Evolutionary conservation across 1,140 invertebrate genomes (phyloP).

Genomic region (Adelges cooleyi): DNA sequence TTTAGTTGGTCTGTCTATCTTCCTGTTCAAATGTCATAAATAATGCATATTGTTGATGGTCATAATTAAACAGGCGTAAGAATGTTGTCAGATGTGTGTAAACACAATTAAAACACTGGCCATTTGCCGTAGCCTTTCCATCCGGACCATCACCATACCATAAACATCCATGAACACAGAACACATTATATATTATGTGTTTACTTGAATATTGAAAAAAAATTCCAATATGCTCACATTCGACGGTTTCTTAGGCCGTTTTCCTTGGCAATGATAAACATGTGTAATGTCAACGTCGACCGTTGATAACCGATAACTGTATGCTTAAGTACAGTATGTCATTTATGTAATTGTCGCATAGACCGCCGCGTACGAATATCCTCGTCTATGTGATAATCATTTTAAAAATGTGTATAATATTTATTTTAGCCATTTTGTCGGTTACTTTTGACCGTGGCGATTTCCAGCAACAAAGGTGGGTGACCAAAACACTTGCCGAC

Average conservation of each 20-base stretch:
- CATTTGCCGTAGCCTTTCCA: no score
- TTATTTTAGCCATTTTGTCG: background rate
- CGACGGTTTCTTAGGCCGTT: background rate
- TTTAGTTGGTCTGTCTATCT: no score
- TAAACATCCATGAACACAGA: no score
- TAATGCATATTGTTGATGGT: no score
- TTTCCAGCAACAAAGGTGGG: background rate
- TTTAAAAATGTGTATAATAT: background rate
- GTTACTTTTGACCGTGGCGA: background rate
- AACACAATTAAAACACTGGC: no score
- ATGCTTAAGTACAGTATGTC: background rate
- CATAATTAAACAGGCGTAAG: no score
- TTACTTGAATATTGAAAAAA: no score
- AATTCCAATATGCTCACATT: slow-evolving; percentile 4
- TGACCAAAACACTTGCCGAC: background rate
- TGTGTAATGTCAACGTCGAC: background rate
- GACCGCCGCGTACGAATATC: no score
- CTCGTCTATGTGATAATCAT: background rate
- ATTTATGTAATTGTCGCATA: background rate
- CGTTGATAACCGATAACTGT: background rate
- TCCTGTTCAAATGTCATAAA: no score
- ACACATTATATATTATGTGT: no score
- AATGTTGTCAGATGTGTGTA: no score
- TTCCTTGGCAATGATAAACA: background rate
- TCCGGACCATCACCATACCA: no score